Evolutionary conservation across 2,113 vertebrate genomes (phyloP).

Genomic region (Miniopterus natalensis): DNA sequence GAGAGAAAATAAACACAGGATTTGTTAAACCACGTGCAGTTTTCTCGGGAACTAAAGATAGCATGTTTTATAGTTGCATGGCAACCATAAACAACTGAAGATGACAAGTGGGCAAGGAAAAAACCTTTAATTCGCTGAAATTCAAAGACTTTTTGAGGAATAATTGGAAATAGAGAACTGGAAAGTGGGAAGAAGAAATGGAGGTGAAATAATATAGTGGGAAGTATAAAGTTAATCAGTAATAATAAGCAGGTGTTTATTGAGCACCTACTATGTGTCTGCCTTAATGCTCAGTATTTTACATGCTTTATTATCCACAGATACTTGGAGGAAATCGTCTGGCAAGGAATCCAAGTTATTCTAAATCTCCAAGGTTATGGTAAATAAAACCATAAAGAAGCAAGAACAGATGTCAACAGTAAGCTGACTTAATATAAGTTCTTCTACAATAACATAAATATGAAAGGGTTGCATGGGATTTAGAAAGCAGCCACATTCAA

Average conservation of each 20-base stretch:
- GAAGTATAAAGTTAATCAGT: neutral
- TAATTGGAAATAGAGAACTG: constrained; percentile 41
- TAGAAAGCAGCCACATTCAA: constrained; percentile 4
- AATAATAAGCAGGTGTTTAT: neutral
- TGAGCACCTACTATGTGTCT: neutral
- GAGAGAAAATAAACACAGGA: constrained; percentile 58
- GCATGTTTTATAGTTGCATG: constrained; percentile 71
- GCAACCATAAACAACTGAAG: constrained; percentile 68
- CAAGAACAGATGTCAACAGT: neutral
- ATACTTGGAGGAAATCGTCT: neutral
- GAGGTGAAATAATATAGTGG: neutral
- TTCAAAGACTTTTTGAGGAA: constrained; percentile 41
- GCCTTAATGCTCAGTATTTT: neutral
- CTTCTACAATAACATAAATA: constrained; percentile 15
- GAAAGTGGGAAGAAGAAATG: neutral
- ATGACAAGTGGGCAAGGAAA: constrained; percentile 56
- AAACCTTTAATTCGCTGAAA: constrained; percentile 53
- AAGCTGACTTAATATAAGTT: constrained; percentile 22
- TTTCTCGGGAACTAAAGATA: constrained; percentile 65
- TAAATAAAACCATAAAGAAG: constrained; percentile 46
- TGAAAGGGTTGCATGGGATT: neutral
- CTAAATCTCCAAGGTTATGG: neutral
- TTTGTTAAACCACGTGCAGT: constrained; percentile 50
- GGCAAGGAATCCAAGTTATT: neutral
- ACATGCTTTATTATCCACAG: neutral